Conservation (phyloP, 2,113 vertebrate species). For the Oriolus oriolus region DNA sequence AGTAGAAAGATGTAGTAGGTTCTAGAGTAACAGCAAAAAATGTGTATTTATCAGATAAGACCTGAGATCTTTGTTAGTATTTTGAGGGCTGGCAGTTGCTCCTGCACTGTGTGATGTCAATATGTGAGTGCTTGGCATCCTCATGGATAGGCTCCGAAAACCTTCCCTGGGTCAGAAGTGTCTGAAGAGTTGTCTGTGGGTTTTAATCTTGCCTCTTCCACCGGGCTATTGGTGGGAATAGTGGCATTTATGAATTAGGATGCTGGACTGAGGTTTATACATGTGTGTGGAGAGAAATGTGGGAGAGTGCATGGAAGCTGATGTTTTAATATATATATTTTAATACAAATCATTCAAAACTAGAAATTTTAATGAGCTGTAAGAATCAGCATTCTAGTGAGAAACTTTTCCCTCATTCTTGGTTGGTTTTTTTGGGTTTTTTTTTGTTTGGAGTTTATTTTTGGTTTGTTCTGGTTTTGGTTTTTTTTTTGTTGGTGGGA, state of each 20-base stretch:
- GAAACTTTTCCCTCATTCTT: background rate
- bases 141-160: background rate
- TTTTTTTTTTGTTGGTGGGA: background rate
- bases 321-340: background rate
- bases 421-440: background rate
- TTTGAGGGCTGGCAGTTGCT: background rate
- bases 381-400: background rate
- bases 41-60: background rate
- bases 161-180: background rate
- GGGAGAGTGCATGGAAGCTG: background rate
- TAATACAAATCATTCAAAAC: background rate
- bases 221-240: background rate
- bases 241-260: background rate
- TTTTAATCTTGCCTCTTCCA: background rate
- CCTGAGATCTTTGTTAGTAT: background rate
- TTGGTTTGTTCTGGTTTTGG: background rate
- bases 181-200: background rate
- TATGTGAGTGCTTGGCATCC: background rate
- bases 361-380: background rate
- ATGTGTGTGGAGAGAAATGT: background rate
- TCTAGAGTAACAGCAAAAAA: background rate
- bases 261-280: background rate
- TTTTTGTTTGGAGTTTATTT: background rate
- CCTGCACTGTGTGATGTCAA: background rate
- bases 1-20: background rate